Percentiles rank a stretch among this genome's conserved stretches.
Evolutionary conservation across 2,888 invertebrate genomes (phyloP).

Genomic region (Drosophila leonis): DNA sequence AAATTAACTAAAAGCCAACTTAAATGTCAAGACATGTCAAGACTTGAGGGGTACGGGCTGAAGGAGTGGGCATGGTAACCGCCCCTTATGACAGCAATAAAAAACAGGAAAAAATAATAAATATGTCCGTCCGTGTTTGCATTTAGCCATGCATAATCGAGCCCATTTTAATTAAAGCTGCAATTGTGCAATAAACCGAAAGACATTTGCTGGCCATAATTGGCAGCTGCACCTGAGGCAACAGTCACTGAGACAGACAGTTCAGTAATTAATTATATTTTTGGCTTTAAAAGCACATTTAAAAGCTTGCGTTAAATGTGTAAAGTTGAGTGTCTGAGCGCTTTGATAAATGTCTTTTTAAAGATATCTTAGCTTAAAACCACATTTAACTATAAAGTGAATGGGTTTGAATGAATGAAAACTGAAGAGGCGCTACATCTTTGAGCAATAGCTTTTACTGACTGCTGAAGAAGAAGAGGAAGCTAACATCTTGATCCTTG

Average conservation of each 20-base stretch:
- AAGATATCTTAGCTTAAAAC: background rate
- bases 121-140: conserved; percentile 14
- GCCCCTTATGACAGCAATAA: conserved; percentile 32
- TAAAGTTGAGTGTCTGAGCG: background rate
- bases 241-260: conserved; percentile 4
- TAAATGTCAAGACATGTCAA: conserved; percentile 53
- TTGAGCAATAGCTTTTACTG: too few relatives aligned
- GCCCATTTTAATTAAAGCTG: conserved; percentile 24
- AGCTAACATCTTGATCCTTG: background rate
- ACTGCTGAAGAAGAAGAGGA: background rate
- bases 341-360: background rate
- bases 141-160: conserved; percentile 3
- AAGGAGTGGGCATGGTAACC: conserved; percentile 13
- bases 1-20: conserved; percentile 73
- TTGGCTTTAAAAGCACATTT: background rate
- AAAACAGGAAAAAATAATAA: conserved; percentile 24
- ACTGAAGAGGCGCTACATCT: too few relatives aligned
- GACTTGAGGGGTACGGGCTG: background rate
- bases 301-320: background rate
- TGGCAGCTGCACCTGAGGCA: conserved; percentile 28
- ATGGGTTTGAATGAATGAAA: too few relatives aligned
- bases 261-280: conserved; percentile 9
- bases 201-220: conserved; percentile 25
- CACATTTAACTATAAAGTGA: background rate
- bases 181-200: conserved; percentile 56